These are phyloP conservation scores for Synergus japonicus DNA, from an alignment of 2,888 invertebrate genomes.

Conservation along the genomic window DNA sequence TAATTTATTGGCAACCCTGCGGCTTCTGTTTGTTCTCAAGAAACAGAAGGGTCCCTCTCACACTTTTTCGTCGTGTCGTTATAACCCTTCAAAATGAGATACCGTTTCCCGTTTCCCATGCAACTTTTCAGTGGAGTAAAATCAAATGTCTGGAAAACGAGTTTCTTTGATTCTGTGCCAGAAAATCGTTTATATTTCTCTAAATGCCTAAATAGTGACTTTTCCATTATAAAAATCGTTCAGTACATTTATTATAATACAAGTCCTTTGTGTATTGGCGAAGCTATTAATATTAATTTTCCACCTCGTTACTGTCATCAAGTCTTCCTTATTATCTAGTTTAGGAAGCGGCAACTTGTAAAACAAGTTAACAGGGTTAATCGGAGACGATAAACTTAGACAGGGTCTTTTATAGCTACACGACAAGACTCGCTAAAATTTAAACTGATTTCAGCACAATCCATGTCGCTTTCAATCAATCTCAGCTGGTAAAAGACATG, in stretches of 20 bases:
- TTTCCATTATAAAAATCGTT: too few relatives aligned
- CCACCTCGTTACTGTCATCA: conserved; percentile 13
- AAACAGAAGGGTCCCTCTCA: conserved; percentile 55
- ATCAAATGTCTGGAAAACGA: background rate
- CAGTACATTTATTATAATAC: background rate
- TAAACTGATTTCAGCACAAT: background rate
- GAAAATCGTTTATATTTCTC: background rate
- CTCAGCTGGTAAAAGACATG: background rate
- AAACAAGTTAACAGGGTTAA: conserved; percentile 16
- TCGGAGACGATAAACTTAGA: conserved; percentile 16
- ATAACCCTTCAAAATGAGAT: background rate
- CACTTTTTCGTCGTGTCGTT: background rate
- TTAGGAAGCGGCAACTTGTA: conserved; percentile 16
- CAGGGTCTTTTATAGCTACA: background rate
- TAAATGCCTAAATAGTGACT: too few relatives aligned
- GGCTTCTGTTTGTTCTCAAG: conserved; percentile 49
- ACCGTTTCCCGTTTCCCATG: background rate
- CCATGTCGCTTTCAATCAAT: background rate
- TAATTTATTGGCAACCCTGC: conserved; percentile 26
- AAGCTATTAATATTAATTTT: conserved; percentile 19
- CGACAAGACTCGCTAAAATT: background rate
- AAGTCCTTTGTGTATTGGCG: background rate
- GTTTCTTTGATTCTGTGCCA: background rate
- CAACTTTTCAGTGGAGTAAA: background rate
- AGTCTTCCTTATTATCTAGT: conserved; percentile 22